phyloP scores from a whole-genome alignment of 2,888 invertebrate species.

The Sphecodes monilicornis region DNA sequence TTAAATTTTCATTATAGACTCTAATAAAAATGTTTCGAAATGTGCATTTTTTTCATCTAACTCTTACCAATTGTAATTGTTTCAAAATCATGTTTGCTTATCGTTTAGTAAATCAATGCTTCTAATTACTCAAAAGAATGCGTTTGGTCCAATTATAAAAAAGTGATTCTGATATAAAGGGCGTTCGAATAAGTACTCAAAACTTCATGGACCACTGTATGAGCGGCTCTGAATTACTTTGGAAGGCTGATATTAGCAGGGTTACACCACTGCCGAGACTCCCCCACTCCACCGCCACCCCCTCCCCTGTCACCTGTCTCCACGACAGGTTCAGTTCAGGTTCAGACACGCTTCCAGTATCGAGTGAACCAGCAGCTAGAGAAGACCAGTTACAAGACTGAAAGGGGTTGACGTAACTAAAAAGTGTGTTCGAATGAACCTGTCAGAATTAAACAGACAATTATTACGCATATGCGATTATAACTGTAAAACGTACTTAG shows the following conservation, averaged over 20 bases:
- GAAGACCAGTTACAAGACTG: neutral
- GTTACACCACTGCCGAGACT: neutral
- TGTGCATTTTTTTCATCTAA: too few species aligned
- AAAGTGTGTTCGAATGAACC: conserved; percentile 47
- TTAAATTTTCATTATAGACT: too few species aligned
- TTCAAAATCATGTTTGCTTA: too few species aligned
- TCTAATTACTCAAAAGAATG: too few species aligned
- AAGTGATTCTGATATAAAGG: too few species aligned
- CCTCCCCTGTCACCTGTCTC: conserved; percentile 66
- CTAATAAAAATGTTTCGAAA: too few species aligned
- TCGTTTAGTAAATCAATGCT: too few species aligned
- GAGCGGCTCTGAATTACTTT: neutral
- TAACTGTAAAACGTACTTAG: conserved; percentile 13
- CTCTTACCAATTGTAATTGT: too few species aligned
- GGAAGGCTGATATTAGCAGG: neutral
- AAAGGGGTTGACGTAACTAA: conserved; percentile 18
- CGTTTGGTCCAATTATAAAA: too few species aligned
- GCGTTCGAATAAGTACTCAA: too few species aligned
- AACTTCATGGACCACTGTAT: too few species aligned
- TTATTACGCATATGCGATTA: conserved; percentile 33
- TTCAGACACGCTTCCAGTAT: conserved; percentile 64
- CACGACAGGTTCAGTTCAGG: conserved; percentile 50
- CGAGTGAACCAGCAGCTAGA: conserved; percentile 18
- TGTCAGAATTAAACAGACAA: conserved; percentile 27
- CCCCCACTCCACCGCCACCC: conserved; percentile 51